Evolutionary conservation across 2,888 invertebrate species (phyloP), one percentile per base, ranked within the genome.

Genomic region (Troilus luridus): DNA sequence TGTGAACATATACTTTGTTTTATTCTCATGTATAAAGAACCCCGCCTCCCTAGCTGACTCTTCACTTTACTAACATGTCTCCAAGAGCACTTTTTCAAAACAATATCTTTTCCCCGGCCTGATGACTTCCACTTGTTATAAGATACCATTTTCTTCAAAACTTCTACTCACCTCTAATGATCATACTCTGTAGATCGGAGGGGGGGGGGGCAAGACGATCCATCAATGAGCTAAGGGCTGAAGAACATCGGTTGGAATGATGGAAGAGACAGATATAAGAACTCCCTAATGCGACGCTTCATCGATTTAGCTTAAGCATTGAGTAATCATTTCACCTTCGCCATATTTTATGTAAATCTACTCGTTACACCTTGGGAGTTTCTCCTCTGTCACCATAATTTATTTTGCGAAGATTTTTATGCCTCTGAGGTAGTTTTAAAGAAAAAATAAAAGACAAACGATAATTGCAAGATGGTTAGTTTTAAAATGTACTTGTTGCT

Each of bases 291-390:
- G 85, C 56, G 56, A 1, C n/a, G 56, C n/a, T 12, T 1, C 24
- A 85, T 85, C 72, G 41, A 77, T 77, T 77, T 19, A 7, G n/a
- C n/a, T 10, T 10, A 0, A 17, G 7, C n/a, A 58, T 56, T 85
- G 85, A 85, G n/a, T 14, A n/a, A 85, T 85, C 56, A n/a, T n/a
- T 58, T 56, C n/a, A 5, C 85, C n/a, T 2, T 11, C 11, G 56
- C 85, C 85, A 85, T 85, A 85, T 56, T 85, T 85, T 85, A 85
- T 58, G 56, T 56, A n/a, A 85, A 85, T 56, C 56, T 1, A 7
- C 41, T 41, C 85, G 85, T 58, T 56, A 27, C 56, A 27, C 24
- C 24, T 54, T 81, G 81, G 54, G 54, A 81, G 19, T 81, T 54
- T 7, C 6, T 54, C 41, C 1, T 11, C 11, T 54, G 77, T 27